Percentiles rank a stretch among this genome's conserved stretches.
Evolutionary conservation across 2,113 vertebrate genomes (phyloP).

Genomic region (Caranx ignobilis): DNA sequence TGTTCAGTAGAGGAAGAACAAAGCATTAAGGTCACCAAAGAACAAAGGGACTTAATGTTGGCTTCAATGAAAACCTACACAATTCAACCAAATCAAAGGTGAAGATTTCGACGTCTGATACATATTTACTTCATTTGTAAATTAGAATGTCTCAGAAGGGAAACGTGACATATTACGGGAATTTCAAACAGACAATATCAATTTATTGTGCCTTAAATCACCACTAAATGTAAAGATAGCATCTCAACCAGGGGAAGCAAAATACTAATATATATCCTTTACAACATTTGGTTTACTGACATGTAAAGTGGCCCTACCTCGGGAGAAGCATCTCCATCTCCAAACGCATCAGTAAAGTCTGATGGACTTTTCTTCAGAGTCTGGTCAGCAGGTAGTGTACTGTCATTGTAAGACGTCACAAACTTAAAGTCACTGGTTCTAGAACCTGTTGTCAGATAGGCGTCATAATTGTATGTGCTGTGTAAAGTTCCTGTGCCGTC

Average conservation of each 20-base stretch:
- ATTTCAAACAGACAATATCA: too few species aligned
- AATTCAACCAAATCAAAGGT: too few species aligned
- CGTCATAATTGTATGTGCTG: conserved; percentile 74
- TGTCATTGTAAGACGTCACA: conserved; percentile 73
- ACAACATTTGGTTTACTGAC: not conserved
- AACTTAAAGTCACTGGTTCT: conserved; percentile 79
- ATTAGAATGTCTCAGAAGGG: too few species aligned
- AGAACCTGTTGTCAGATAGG: conserved; percentile 73
- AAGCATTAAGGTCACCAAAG: not conserved
- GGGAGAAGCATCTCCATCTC: not conserved
- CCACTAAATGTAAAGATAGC: not conserved
- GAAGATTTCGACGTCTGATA: too few species aligned
- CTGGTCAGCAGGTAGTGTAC: conserved; percentile 62
- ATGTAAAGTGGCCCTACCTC: not conserved
- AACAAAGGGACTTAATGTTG: not conserved
- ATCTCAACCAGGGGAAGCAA: not conserved
- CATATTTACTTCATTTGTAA: too few species aligned
- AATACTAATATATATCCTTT: not conserved
- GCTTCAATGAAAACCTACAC: too few species aligned
- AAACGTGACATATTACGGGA: not conserved
- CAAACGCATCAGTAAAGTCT: conserved; percentile 52
- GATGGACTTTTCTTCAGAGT: conserved; percentile 53
- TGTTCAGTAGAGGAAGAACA: not conserved
- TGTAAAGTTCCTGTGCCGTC: conserved; percentile 72
- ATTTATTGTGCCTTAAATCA: not conserved